Evolutionary conservation across 2,888 invertebrate genomes (phyloP).

Genomic region (Drosophila rubida): DNA sequence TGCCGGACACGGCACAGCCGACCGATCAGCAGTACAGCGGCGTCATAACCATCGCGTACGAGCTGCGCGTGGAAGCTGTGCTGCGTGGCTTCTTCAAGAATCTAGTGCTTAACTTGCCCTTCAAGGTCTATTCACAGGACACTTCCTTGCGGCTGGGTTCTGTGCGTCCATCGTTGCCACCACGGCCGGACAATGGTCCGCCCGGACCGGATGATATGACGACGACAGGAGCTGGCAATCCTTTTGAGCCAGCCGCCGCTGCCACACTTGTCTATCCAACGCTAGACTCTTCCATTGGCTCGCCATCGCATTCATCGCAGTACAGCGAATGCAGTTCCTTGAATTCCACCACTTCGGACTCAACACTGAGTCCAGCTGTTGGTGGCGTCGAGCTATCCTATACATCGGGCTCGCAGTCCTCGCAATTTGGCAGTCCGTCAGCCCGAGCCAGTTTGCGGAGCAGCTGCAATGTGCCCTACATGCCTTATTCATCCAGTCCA

Average conservation of each 20-base stretch:
- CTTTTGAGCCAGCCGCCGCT: constrained; percentile 72
- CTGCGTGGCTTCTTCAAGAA: constrained; percentile 84
- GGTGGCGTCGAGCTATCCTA: constrained; percentile 66
- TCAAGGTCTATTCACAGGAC: constrained; percentile 81
- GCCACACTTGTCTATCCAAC: constrained; percentile 67
- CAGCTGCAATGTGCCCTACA: constrained; percentile 78
- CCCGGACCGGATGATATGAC: constrained; percentile 42
- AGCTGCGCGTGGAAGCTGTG: constrained; percentile 83
- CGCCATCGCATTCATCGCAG: constrained; percentile 82
- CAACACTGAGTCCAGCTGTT: constrained; percentile 83
- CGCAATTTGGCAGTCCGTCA: constrained; percentile 79
- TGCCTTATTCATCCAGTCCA: constrained; percentile 82
- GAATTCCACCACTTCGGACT: constrained; percentile 83
- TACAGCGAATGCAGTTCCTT: constrained; percentile 83
- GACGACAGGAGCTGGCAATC: constrained; percentile 61
- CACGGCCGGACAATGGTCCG: constrained; percentile 63
- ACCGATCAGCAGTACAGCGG: constrained; percentile 76
- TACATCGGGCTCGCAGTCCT: constrained; percentile 75
- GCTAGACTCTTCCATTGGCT: constrained; percentile 78
- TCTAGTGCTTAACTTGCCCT: constrained; percentile 81
- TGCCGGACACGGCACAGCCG: constrained; percentile 83
- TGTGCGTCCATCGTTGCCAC: constrained; percentile 61
- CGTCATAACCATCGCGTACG: constrained; percentile 82
- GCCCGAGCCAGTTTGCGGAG: constrained; percentile 78
- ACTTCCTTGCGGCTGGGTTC: constrained; percentile 42